Conservation (phyloP, 1,140 invertebrate genomes). For the Drosophila ercepeae region DNA sequence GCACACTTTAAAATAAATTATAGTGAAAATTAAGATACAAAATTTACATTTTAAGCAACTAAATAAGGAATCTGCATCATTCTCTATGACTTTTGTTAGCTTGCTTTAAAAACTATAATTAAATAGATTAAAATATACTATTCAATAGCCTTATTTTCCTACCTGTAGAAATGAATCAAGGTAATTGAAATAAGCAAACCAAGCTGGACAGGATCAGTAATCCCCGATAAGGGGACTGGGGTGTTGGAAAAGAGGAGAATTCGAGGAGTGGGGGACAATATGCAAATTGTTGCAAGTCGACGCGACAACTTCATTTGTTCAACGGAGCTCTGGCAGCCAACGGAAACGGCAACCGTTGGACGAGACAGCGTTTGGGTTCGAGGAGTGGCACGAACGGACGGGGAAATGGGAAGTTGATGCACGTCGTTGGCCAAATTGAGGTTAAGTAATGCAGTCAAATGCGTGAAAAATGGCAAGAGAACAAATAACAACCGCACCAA, state of each 20-base stretch:
- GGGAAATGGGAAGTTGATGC: conserved; percentile 39
- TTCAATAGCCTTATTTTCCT: background rate
- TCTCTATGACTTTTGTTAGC: too few species aligned
- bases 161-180: conserved; percentile 59
- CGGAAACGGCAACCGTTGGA: conserved; percentile 55
- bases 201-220: conserved; percentile 59
- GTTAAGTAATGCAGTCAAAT: conserved; percentile 81
- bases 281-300: conserved; percentile 57
- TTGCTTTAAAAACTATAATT: too few species aligned
- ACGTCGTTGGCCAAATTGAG: conserved; percentile 71
- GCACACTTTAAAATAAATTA: conserved; percentile 18
- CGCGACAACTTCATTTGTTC: conserved; percentile 75
- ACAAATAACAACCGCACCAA: conserved; percentile 30
- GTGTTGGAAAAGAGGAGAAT: background rate
- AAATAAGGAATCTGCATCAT: too few species aligned
- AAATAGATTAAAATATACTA: too few species aligned
- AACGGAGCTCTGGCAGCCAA: conserved; percentile 50
- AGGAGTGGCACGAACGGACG: background rate
- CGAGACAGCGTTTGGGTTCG: conserved; percentile 18
- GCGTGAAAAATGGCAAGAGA: conserved; percentile 71
- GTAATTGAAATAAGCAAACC: conserved; percentile 54
- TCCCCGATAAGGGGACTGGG: conserved; percentile 1
- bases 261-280: conserved; percentile 22
- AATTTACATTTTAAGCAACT: too few species aligned
- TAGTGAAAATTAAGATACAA: too few species aligned